Conservation (phyloP, 1,140 invertebrate species). For the Trichonephila inaurata region DNA sequence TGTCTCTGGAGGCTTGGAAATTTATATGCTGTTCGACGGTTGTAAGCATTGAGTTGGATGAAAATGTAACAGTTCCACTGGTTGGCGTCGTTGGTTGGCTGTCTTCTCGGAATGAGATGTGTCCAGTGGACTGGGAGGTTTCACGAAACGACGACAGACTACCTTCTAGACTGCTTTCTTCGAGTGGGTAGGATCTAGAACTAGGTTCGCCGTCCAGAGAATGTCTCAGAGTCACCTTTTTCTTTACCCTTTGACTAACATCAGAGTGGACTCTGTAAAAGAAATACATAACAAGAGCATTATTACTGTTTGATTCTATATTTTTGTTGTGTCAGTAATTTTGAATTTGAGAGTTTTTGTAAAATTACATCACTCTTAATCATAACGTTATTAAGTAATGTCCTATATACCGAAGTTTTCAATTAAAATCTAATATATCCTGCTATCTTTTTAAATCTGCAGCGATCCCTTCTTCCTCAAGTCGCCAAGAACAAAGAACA, state of each 20-base stretch:
- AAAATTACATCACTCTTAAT: no score
- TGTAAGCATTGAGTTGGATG: constrained; percentile 8
- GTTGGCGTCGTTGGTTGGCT: background rate
- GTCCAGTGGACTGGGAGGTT: background rate
- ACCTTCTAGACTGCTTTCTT: constrained; percentile 54
- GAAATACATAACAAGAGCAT: background rate
- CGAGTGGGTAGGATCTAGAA: constrained; percentile 29
- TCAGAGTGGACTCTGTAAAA: constrained; percentile 86
- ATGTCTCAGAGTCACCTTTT: constrained; percentile 90
- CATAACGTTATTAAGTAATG: no score
- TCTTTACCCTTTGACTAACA: constrained; percentile 88
- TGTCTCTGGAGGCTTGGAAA: constrained; percentile 25
- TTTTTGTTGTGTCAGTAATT: no score
- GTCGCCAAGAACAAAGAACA: no score
- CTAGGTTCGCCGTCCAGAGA: constrained; percentile 77
- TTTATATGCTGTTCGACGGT: constrained; percentile 42
- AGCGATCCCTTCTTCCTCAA: no score
- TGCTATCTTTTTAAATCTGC: no score
- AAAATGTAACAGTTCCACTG: background rate
- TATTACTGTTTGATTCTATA: background rate
- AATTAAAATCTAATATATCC: no score
- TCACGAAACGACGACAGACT: constrained; percentile 20
- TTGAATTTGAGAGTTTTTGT: no score
- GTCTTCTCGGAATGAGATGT: constrained; percentile 39
- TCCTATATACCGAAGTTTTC: no score